Percentiles rank a stretch among this genome's conserved stretches.
These are phyloP conservation scores for Boloria selene DNA, from an alignment of 2,888 invertebrate genomes.

Conservation along the genomic window DNA sequence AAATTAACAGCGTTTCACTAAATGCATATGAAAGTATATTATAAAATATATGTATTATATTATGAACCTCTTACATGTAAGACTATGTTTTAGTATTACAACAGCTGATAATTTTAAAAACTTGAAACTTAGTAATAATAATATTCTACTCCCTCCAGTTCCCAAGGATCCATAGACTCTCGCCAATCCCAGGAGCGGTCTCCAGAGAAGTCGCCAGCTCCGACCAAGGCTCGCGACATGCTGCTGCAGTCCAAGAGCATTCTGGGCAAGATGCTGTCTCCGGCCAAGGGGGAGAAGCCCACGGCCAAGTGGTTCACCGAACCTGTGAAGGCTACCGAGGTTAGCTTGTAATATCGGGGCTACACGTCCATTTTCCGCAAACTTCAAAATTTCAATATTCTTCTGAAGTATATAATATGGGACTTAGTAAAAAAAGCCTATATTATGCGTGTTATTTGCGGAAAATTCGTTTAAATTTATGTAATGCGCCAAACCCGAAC, in stretches of 20 bases:
- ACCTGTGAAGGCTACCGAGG: conserved; percentile 49
- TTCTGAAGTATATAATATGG: too few relatives aligned
- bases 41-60: too few relatives aligned
- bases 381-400: neutral
- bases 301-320: conserved; percentile 66
- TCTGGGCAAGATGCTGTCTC: conserved; percentile 89
- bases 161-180: conserved; percentile 56
- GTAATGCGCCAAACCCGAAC: too few relatives aligned
- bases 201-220: conserved; percentile 65
- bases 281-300: conserved; percentile 80
- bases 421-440: too few relatives aligned
- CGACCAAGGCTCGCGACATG: conserved; percentile 88
- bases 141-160: conserved; percentile 13
- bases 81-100: neutral
- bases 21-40: too few relatives aligned
- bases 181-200: conserved; percentile 56
- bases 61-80: neutral
- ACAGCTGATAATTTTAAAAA: neutral
- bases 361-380: neutral
- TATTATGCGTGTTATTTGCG: too few relatives aligned
- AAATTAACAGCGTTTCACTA: too few relatives aligned
- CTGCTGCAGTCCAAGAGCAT: conserved; percentile 86
- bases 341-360: conserved; percentile 18
- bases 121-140: too few relatives aligned
- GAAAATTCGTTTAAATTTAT: too few relatives aligned